phyloP scores from a whole-genome alignment of 2,797 vertebrate species.

The Ceryle rudis region DNA sequence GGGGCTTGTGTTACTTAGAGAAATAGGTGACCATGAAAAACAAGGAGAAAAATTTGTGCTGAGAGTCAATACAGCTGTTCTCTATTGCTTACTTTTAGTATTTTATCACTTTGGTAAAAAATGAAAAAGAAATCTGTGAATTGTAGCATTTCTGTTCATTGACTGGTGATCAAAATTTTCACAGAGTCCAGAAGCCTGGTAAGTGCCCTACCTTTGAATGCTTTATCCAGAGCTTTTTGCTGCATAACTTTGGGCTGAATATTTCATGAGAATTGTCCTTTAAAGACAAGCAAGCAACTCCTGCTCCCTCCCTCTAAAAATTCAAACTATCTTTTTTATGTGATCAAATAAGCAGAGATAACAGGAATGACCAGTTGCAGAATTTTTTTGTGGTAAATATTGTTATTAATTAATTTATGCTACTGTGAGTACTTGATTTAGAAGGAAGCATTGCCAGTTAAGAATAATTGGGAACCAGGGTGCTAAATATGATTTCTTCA shows the following conservation, averaged over 20 bases:
- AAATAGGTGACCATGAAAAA: neutral
- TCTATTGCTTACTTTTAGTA: neutral
- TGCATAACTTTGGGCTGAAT: neutral
- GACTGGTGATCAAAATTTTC: neutral
- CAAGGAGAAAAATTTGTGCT: fast-evolving
- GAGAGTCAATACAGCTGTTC: neutral
- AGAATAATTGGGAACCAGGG: neutral
- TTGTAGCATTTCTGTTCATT: neutral
- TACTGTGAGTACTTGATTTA: neutral
- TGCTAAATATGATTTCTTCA: neutral
- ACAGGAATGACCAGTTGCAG: neutral
- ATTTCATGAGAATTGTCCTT: neutral
- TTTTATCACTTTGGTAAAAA: neutral
- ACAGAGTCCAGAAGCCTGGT: neutral
- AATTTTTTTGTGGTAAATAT: neutral
- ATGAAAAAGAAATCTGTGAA: neutral
- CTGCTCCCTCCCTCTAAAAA: neutral
- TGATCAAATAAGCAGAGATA: neutral
- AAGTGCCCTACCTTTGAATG: fast-evolving
- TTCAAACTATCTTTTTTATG: neutral
- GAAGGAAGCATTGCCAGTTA: neutral
- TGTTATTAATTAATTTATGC: neutral
- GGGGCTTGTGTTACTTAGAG: neutral
- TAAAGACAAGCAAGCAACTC: neutral
- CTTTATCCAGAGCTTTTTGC: neutral